Conservation (phyloP, 64 coral and sea anemone species). For the Orbicella faveolata region DNA sequence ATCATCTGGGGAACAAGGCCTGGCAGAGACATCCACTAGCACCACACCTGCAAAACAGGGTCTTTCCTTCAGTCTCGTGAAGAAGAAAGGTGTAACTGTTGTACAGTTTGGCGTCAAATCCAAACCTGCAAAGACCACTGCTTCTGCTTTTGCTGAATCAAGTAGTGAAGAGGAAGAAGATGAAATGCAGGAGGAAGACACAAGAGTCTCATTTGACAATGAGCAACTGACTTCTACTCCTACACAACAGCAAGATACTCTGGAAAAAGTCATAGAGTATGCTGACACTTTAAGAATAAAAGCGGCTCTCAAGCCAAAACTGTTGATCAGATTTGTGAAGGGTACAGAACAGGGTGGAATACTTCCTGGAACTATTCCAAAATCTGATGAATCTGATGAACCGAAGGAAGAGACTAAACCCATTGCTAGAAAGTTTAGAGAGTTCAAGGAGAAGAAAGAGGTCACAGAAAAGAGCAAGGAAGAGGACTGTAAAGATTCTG, state of each 20-base stretch:
- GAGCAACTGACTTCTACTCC: constrained; percentile 61
- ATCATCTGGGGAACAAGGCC: constrained; percentile 22
- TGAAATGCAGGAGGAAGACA: constrained; percentile 16
- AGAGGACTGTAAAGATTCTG: not conserved
- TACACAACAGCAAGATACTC: constrained; percentile 74
- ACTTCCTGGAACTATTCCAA: constrained; percentile 75
- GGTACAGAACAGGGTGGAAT: constrained; percentile 60
- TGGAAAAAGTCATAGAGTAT: constrained; percentile 90
- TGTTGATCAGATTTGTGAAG: constrained; percentile 88
- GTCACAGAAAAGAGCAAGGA: not conserved
- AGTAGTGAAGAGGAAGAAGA: constrained; percentile 83
- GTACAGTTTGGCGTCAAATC: constrained; percentile 55
- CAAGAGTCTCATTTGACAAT: constrained; percentile 46
- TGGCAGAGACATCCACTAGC: constrained; percentile 19
- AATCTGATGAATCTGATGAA: not conserved
- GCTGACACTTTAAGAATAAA: constrained; percentile 83
- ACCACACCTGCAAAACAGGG: constrained; percentile 8
- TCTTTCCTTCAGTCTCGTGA: constrained; percentile 63
- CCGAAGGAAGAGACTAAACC: not conserved
- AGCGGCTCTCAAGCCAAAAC: constrained; percentile 59
- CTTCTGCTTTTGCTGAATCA: constrained; percentile 80
- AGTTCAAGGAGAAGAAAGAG: not conserved
- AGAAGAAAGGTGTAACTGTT: constrained; percentile 36
- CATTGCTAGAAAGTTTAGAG: not conserved
- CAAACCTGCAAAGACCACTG: constrained; percentile 45